Percentiles rank a stretch among this genome's conserved stretches.
phyloP scores from a whole-genome alignment of 2,113 vertebrate species.

The Gnathonemus echidnorhynchus region DNA sequence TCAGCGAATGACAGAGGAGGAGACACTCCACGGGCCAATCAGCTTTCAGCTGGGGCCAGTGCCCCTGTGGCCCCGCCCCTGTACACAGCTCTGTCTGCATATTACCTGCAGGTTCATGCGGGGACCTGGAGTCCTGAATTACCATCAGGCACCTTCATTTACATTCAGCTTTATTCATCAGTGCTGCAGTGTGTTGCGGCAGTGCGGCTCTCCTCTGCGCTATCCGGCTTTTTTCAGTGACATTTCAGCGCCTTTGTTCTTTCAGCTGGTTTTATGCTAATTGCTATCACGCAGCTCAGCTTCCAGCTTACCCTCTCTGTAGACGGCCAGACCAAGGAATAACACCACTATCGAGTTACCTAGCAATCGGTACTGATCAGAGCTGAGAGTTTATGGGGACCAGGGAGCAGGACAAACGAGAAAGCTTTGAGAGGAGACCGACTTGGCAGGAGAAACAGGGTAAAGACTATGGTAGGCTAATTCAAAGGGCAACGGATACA shows the following conservation, averaged over 20 bases:
- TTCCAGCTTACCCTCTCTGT: background rate
- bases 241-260: constrained; percentile 13
- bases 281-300: background rate
- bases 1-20: background rate
- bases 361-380: background rate
- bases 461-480: background rate
- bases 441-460: background rate
- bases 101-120: background rate
- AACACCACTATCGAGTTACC: constrained; percentile 8
- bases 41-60: background rate
- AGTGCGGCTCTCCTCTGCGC: background rate
- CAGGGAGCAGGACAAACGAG: background rate
- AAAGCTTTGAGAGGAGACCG: background rate
- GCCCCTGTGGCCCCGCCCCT: background rate
- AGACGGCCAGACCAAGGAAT: background rate
- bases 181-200: background rate
- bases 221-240: constrained; percentile 1
- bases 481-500: background rate
- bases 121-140: background rate
- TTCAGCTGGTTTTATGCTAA: constrained; percentile 6
- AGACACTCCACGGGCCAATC: background rate
- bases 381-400: background rate
- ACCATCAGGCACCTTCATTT: background rate
- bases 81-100: background rate
- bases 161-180: background rate